These are phyloP conservation scores for Ambastaia sidthimunki DNA, from an alignment of 2,797 vertebrate genomes.

Conservation along the genomic window DNA sequence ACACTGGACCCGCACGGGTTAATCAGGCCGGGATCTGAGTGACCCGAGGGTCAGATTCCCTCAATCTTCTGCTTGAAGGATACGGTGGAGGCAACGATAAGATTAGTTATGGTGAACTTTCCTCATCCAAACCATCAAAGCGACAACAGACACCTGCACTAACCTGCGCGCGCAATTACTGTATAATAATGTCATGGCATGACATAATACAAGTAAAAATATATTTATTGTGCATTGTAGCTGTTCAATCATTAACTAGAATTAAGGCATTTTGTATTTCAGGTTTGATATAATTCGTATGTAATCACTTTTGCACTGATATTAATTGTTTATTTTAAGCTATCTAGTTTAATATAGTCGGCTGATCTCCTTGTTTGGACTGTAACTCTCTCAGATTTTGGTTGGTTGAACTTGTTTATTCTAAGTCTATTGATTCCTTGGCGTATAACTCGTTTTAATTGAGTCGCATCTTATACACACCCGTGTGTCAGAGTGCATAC, in stretches of 20 bases:
- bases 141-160: slow-evolving; percentile 42
- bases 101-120: slow-evolving; percentile 77
- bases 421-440: slow-evolving; percentile 85
- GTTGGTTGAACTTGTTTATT: slow-evolving; percentile 75
- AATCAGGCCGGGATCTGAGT: slow-evolving; percentile 83
- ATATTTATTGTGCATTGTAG: neutral
- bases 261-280: neutral
- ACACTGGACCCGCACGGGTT: slow-evolving; percentile 82
- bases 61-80: slow-evolving; percentile 76
- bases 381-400: slow-evolving; percentile 55
- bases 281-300: neutral
- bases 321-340: neutral
- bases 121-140: slow-evolving; percentile 54
- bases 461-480: slow-evolving; percentile 86
- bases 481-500: slow-evolving; percentile 82
- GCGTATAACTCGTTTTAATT: slow-evolving; percentile 86
- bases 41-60: slow-evolving; percentile 81
- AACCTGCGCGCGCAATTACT: slow-evolving; percentile 14
- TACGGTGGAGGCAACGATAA: slow-evolving; percentile 81
- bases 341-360: slow-evolving; percentile 1
- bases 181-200: neutral
- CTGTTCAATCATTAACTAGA: neutral
- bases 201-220: neutral
- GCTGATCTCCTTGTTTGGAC: neutral
- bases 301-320: neutral